Base-by-base conservation (phyloP, 2,797 vertebrate species). In the Argyrosomus regius region DNA sequence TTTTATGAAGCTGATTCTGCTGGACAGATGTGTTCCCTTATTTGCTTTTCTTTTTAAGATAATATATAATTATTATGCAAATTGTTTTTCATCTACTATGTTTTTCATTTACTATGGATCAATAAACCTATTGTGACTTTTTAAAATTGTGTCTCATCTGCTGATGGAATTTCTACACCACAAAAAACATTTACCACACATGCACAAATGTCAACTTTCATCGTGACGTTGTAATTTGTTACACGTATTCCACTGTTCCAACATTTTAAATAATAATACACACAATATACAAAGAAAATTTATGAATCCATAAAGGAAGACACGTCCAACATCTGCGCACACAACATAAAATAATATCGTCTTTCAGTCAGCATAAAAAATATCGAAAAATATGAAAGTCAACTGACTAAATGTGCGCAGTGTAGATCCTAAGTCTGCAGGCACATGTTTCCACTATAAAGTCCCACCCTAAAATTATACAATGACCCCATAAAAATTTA, bases 21-120 rank as follows among this genome's bases (percentile, higher is more conserved):
- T 97, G 97, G 97, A 95, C 97, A 93, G 97, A 97, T 93, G 93
- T 96, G 93, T 93, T 95, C 95, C 7, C 94, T 93, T 92, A 93
- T 96, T 96, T 95, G 94, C 81, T 78, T 86, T 87, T 83, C 94
- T 90, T 91, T 86, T 80, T 86, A 88, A 85, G 70, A 89, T 89
- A 86, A 86, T 81, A 96, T 95, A 95, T 94, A 95, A 93, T 89
- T 95, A 96, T 96, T 95, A 96, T 96, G 93, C 90, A 96, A 92
- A 91, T 89, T 90, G 79, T 88, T 92, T 92, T 87, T 96, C 83
- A 88, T 88, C 72, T 80, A 77, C 76, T 84, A 63, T 91, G 83
- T 88, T 91, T 35, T 68, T 82, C 82, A 91, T 88, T 87, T 84
- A 84, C 58, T 78, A 82, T 91, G 78, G 96, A 97, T 94, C 92